Percentiles rank a stretch among this genome's conserved stretches.
These are phyloP conservation scores for Tenualosa thibaudeaui DNA, from an alignment of 2,797 vertebrate genomes.

Conservation along the genomic window DNA sequence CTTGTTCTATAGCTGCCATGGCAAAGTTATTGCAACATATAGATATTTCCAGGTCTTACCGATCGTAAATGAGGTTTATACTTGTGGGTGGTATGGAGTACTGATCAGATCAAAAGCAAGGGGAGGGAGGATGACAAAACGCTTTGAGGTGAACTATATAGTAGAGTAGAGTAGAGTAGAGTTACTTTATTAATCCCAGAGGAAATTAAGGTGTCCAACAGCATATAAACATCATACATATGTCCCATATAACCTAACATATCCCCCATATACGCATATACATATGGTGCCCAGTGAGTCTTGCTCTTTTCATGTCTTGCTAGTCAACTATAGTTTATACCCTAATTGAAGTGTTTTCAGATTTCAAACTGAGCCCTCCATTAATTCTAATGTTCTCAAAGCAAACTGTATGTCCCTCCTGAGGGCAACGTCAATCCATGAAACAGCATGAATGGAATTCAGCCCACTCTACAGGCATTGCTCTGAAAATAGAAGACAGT, in stretches of 20 bases:
- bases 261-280: too few species aligned
- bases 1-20: not conserved
- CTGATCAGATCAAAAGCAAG: conserved; percentile 65
- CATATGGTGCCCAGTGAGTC: conserved; percentile 37
- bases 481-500: conserved; percentile 45
- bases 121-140: conserved; percentile 43
- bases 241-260: too few species aligned
- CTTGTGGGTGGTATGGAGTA: conserved; percentile 71
- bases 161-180: too few species aligned
- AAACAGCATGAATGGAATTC: conserved; percentile 46
- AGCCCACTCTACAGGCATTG: conserved; percentile 41
- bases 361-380: not conserved
- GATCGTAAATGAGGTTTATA: conserved; percentile 59
- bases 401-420: conserved; percentile 30
- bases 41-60: conserved; percentile 35
- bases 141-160: not conserved
- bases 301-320: not conserved
- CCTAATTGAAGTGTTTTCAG: conserved; percentile 1
- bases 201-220: too few species aligned
- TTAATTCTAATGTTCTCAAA: not conserved
- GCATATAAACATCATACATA: too few species aligned
- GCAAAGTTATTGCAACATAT: not conserved
- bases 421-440: conserved; percentile 46
- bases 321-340: not conserved
- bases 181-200: too few species aligned